Evolutionary conservation across 2,888 invertebrate genomes (phyloP), one percentile per base, ranked within the genome.

Genomic region (Heliconius ethilla): DNA sequence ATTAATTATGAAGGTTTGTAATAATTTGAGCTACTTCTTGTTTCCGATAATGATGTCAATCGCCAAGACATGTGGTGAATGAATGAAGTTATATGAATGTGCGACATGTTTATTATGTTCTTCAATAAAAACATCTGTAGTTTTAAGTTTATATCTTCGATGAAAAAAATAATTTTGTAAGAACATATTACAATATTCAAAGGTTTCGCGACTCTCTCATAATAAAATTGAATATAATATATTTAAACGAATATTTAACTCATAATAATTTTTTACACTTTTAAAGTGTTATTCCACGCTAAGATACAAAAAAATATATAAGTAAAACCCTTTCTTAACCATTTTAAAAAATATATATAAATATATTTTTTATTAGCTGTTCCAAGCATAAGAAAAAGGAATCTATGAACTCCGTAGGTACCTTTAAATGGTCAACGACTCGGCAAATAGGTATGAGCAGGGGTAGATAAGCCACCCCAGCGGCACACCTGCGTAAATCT

Each of bases 401-500:
- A 70, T 29, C 51, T 55, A 70, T 69, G 25, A 69, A n/a, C 37
- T 69, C 25, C 69, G 25, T 62, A 62, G 25, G 13, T 63, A 62
- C n/a, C 37, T 40, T 18, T 70, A 63, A 62, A 65, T 80, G 82
- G 82, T 82, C 82, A 81, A 75, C 82, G 82, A 80, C 82, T 77
- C 82, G 77, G 70, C 79, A 81, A 82, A 81, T 81, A 82, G 77
- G 77, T 78, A 78, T 77, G 18, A 80, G 76, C 78, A 76, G 77
- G 80, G 80, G 80, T 80, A 80, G 80, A 80, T 80, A 80, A 80
- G 78, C 75, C 77, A 73, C 73, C 78, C 76, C 77, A 80, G 75
- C 67, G 76, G 77, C 77, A 83, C 83, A 83, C 83, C 83, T 83
- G 83, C 83, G 81, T 81, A 82, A 81, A 83, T 83, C 83, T 77